phyloP scores from a whole-genome alignment of 1,140 invertebrate species.

The Microvelia longipes region DNA sequence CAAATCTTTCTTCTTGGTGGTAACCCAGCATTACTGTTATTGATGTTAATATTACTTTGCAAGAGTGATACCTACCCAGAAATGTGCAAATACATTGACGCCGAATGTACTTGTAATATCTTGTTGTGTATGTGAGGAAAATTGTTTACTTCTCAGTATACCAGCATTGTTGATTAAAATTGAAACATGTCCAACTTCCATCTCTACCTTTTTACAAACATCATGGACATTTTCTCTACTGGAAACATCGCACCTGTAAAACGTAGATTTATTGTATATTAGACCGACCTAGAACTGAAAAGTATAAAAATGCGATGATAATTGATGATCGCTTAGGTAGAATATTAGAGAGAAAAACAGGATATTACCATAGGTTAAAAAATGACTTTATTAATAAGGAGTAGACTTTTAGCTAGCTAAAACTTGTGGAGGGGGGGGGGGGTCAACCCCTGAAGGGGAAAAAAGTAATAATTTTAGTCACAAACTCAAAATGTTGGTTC shows the following conservation, averaged over 20 bases:
- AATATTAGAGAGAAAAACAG: not conserved
- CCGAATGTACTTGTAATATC: constrained; percentile 54
- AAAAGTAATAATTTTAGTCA: too few relatives aligned
- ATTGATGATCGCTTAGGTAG: not conserved
- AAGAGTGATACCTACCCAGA: constrained; percentile 71
- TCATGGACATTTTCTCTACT: constrained; percentile 41
- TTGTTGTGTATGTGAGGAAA: constrained; percentile 44
- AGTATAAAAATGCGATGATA: too few relatives aligned
- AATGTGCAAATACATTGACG: constrained; percentile 64
- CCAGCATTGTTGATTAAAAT: constrained; percentile 78
- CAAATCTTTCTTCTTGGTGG: too few relatives aligned
- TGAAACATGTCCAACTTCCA: constrained; percentile 49
- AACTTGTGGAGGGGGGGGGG: too few relatives aligned
- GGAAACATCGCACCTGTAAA: constrained; percentile 48
- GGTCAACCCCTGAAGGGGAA: too few relatives aligned
- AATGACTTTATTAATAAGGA: not conserved
- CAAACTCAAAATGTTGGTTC: too few relatives aligned
- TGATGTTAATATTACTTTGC: too few relatives aligned
- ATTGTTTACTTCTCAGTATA: constrained; percentile 61
- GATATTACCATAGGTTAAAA: not conserved
- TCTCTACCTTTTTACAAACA: constrained; percentile 37
- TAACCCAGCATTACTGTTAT: too few relatives aligned
- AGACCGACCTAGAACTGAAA: too few relatives aligned
- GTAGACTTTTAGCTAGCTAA: too few relatives aligned
- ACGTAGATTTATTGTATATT: too few relatives aligned